Percentiles rank a stretch among this genome's conserved stretches.
These are phyloP conservation scores for Pangasianodon gigas DNA, from an alignment of 2,113 vertebrate genomes.

Conservation along the genomic window DNA sequence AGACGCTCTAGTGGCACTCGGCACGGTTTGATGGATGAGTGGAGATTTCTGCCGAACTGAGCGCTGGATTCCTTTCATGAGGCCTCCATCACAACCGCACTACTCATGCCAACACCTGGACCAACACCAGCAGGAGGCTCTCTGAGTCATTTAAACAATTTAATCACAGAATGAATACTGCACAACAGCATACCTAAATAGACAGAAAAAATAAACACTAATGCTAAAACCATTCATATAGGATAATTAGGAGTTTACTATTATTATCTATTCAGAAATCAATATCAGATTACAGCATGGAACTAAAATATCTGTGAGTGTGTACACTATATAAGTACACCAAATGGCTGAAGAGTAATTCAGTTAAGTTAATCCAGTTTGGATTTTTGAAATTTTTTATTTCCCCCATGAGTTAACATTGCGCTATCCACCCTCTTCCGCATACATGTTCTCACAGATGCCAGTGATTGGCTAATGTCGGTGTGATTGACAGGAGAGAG, in stretches of 20 bases:
- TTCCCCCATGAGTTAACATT: not conserved
- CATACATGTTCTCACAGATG: not conserved
- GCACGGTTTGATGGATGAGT: conserved; percentile 70
- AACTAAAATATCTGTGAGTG: not conserved
- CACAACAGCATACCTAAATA: not conserved
- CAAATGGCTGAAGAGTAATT: not conserved
- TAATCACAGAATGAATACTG: not conserved
- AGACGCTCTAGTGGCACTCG: conserved; percentile 56
- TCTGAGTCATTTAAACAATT: conserved; percentile 12
- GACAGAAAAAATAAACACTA: not conserved
- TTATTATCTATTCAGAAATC: not conserved
- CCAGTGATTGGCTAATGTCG: not conserved
- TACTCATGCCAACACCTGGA: conserved; percentile 6
- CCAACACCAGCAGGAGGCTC: not conserved
- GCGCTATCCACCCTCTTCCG: no score
- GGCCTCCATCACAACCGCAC: not conserved
- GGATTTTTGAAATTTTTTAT: not conserved
- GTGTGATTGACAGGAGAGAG: not conserved
- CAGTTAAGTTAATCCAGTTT: not conserved
- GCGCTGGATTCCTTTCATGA: conserved; percentile 56
- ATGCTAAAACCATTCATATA: not conserved
- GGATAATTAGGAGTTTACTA: not conserved
- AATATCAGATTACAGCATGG: not conserved
- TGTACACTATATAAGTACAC: not conserved
- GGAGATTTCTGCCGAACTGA: conserved; percentile 59